A percentile compares a stretch with the other conserved stretches of the same genome.
Evolutionary conservation across 2,797 vertebrate species (phyloP).

Genomic region (Syngnathus rostellatus): DNA sequence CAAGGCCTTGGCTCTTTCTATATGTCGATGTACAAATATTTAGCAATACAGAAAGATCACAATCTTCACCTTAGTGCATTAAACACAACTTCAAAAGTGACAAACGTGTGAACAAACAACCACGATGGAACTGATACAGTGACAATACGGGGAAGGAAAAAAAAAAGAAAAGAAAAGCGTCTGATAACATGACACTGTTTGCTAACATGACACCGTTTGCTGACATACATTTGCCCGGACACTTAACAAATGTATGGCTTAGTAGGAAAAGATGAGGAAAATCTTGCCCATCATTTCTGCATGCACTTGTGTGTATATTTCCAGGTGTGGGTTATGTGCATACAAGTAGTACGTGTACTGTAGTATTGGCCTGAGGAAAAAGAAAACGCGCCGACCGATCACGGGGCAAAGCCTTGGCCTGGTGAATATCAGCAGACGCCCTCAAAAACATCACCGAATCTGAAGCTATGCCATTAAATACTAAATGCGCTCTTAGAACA

Average conservation of each 20-base stretch:
- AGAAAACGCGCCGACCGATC: conserved; percentile 55
- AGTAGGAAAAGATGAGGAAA: conserved; percentile 21
- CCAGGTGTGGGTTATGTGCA: conserved; percentile 13
- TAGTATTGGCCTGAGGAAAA: conserved; percentile 53
- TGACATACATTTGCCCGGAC: conserved; percentile 53
- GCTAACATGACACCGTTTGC: conserved; percentile 37
- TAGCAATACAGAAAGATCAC: conserved; percentile 41
- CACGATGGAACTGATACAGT: conserved; percentile 17
- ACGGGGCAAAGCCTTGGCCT: conserved; percentile 59
- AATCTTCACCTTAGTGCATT: conserved; percentile 48
- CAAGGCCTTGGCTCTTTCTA: conserved; percentile 20
- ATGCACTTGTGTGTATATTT: conserved; percentile 30
- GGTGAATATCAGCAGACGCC: conserved; percentile 31
- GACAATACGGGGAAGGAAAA: not conserved
- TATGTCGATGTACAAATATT: conserved; percentile 10
- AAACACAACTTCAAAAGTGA: conserved; percentile 44
- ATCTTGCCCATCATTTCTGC: conserved; percentile 9
- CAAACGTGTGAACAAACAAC: conserved; percentile 38
- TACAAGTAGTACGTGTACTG: conserved; percentile 16
- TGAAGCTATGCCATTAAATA: conserved; percentile 39
- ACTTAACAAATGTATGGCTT: conserved; percentile 50
- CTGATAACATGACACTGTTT: conserved; percentile 26
- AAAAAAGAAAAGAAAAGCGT: conserved; percentile 13
- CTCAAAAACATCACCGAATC: conserved; percentile 3
- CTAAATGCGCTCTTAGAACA: conserved; percentile 34